A percentile compares a stretch with the other conserved stretches of the same genome.
Evolutionary conservation across 2,113 vertebrate genomes (phyloP).

Genomic region (Oryzias javanicus): DNA sequence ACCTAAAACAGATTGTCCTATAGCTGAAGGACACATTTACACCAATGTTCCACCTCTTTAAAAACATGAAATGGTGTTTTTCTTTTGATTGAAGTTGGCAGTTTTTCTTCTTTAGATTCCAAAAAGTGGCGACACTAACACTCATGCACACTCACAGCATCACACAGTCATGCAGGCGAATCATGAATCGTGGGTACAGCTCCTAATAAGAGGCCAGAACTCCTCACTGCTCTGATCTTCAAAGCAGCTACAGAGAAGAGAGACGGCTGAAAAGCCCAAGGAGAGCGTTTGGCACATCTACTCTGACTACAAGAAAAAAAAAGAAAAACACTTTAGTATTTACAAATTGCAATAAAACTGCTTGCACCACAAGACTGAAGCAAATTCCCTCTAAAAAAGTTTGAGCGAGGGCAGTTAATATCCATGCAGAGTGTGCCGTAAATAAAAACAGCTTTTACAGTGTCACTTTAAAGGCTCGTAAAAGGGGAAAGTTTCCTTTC

Average conservation of each 20-base stretch:
- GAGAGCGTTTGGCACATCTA: slow-evolving; percentile 53
- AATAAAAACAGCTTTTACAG: slow-evolving; percentile 58
- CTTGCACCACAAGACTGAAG: slow-evolving; percentile 12
- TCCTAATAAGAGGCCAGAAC: slow-evolving; percentile 68
- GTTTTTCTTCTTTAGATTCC: slow-evolving; percentile 43
- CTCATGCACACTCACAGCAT: slow-evolving; percentile 15
- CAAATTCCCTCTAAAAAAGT: slow-evolving; percentile 30
- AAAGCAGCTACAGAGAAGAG: slow-evolving; percentile 44
- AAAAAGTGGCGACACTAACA: slow-evolving; percentile 34
- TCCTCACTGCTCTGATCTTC: slow-evolving; percentile 59
- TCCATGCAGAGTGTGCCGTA: slow-evolving; percentile 46
- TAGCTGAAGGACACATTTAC: too few species aligned
- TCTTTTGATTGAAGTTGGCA: slow-evolving; percentile 21
- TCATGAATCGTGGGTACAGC: slow-evolving; percentile 53
- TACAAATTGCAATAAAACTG: slow-evolving; percentile 57
- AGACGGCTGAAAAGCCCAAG: slow-evolving; percentile 32
- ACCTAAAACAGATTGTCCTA: too few species aligned
- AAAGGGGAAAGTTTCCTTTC: slow-evolving; percentile 61
- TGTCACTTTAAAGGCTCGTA: slow-evolving; percentile 59
- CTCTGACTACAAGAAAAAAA: slow-evolving; percentile 53
- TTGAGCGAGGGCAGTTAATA: slow-evolving; percentile 43
- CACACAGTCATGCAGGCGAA: slow-evolving; percentile 27
- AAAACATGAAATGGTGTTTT: slow-evolving; percentile 38
- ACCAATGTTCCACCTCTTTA: slow-evolving; percentile 1
- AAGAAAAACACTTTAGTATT: slow-evolving; percentile 58